Conservation (phyloP, 2,113 vertebrate genomes). For the Chaenocephalus aceratus region DNA sequence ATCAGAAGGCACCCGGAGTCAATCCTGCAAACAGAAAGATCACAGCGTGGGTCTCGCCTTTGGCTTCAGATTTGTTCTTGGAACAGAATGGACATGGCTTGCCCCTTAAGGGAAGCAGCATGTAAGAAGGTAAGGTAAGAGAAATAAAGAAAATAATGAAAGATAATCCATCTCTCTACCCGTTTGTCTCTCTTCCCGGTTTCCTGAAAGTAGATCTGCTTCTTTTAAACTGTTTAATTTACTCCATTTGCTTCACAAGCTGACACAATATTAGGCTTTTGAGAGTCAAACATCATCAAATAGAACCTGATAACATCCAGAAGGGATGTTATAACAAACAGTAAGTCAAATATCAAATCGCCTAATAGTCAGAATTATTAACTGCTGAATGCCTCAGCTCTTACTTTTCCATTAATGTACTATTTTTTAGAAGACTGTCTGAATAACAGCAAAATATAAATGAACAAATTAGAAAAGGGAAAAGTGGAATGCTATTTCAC, state of each 20-base stretch:
- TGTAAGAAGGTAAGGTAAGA: slow-evolving; percentile 17
- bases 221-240: slow-evolving; percentile 25
- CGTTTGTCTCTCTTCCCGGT: slow-evolving; percentile 9
- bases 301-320: slow-evolving; percentile 25
- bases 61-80: slow-evolving; percentile 51
- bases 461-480: neutral
- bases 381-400: slow-evolving; percentile 27
- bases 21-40: slow-evolving; percentile 53
- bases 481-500: slow-evolving; percentile 8
- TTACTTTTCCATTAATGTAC: neutral
- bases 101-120: slow-evolving; percentile 11
- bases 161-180: neutral
- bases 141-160: slow-evolving; percentile 1
- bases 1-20: slow-evolving; percentile 70
- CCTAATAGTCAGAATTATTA: slow-evolving; percentile 42
- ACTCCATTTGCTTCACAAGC: slow-evolving; percentile 26
- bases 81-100: slow-evolving; percentile 42
- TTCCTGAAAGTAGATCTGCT: slow-evolving; percentile 2
- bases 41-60: slow-evolving; percentile 60
- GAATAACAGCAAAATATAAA: slow-evolving; percentile 31
- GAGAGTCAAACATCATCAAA: slow-evolving; percentile 25
- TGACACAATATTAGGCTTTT: slow-evolving; percentile 1
- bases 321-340: slow-evolving; percentile 23
- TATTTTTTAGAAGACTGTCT: slow-evolving; percentile 7
- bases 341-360: slow-evolving; percentile 54